Evolutionary conservation across 2,888 invertebrate genomes (phyloP).

Genomic region (Nephrocerus scutellatus): DNA sequence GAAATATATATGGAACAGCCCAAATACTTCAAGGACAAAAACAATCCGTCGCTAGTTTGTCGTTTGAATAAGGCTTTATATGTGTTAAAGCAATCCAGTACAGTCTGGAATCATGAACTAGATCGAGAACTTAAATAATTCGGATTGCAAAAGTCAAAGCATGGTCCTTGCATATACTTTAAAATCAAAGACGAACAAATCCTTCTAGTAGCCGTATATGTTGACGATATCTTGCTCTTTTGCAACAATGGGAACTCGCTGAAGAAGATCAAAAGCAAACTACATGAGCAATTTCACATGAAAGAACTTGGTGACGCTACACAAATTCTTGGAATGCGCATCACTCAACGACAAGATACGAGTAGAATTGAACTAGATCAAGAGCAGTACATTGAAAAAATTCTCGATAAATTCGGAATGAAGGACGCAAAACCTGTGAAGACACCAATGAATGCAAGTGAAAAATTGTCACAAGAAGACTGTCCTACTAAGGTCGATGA

Average conservation of each 20-base stretch:
- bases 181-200: background rate
- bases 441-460: constrained; percentile 10
- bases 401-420: constrained; percentile 13
- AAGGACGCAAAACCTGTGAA: constrained; percentile 14
- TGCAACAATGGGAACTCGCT: background rate
- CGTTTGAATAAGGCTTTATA: background rate
- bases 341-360: constrained; percentile 7
- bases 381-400: too few species aligned
- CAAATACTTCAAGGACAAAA: background rate
- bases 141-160: background rate
- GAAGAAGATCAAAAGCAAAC: too few species aligned
- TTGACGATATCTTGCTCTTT: too few species aligned
- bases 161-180: background rate
- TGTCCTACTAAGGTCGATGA: constrained; percentile 9
- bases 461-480: constrained; percentile 11
- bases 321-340: constrained; percentile 15
- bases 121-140: too few species aligned
- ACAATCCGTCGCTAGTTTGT: background rate
- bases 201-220: constrained; percentile 1
- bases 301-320: constrained; percentile 13
- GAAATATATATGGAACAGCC: constrained; percentile 10
- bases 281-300: constrained; percentile 8
- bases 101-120: constrained; percentile 3
- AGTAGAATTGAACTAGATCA: too few species aligned
- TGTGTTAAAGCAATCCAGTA: background rate